Evolutionary conservation across 2,113 vertebrate genomes (phyloP), one percentile per base, ranked within the genome.

Genomic region (Stegastes partitus): DNA sequence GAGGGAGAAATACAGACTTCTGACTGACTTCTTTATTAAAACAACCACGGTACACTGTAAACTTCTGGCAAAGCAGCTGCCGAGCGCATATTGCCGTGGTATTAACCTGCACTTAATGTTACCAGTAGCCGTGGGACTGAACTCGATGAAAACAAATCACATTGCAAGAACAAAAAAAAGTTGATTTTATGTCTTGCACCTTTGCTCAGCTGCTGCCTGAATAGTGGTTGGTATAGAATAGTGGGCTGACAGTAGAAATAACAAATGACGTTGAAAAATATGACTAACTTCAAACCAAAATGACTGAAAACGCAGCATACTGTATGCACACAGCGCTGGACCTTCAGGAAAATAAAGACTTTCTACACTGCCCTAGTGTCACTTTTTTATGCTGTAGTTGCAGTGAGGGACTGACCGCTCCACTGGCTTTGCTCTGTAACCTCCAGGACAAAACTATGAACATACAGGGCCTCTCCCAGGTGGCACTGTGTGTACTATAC

Each of bases 381-480:
- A 44, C 2, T 31, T 37, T 47, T 47, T 11, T 45, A 25, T 65
- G 25, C 25, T 49, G 47, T 1, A 45, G 53, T 53, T n/a, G 51
- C 44, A 51, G 19, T 4, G 0, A 11, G 16, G 16, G 53, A 65
- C 58, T 34, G 25, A 28, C 47, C 1, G 28, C 15, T 51, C 23
- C 49, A 21, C 12, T 37, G 63, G 25, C 31, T 73, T 47, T 42
- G 16, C 49, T 68, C 31, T 68, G 47, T 11, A 39, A 56, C 57
- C 73, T 51, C 12, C 34, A 71, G 74, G 63, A 74, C 58, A 55
- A 37, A 23, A 19, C 47, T 19, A 61, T 45, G 58, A 44, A 66
- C 67, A 72, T 39, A 0, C 25, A 15, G 49, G 65, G 61, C 71
- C 31, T 34, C 31, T 10, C 31, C 31, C 31, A 34, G 31, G 31